These are phyloP conservation scores for Piezodorus guildinii DNA, from an alignment of 1,140 invertebrate genomes.

Conservation along the genomic window DNA sequence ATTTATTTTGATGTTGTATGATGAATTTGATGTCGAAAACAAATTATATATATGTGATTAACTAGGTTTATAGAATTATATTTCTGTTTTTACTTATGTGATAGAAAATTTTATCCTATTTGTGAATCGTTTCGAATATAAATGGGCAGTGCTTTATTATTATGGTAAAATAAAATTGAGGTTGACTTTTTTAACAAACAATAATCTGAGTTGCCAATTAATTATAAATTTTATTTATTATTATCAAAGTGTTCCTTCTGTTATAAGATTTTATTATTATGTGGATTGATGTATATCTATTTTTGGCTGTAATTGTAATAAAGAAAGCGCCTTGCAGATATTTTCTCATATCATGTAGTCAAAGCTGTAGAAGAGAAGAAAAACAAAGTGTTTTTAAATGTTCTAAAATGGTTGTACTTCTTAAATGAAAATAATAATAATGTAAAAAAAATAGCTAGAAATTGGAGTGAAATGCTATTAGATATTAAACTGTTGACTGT, in stretches of 20 bases:
- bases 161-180: not conserved
- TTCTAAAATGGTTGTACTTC: conserved; percentile 5
- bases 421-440: too few relatives aligned
- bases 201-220: not conserved
- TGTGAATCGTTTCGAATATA: too few relatives aligned
- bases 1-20: too few relatives aligned
- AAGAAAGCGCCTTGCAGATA: not conserved
- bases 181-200: not conserved
- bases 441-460: too few relatives aligned
- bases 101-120: too few relatives aligned
- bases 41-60: too few relatives aligned
- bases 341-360: conserved; percentile 13
- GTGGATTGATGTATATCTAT: conserved; percentile 4
- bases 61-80: too few relatives aligned
- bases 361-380: not conserved
- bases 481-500: too few relatives aligned
- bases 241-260: conserved; percentile 1
- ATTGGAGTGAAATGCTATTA: too few relatives aligned
- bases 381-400: not conserved
- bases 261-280: not conserved
- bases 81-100: too few relatives aligned
- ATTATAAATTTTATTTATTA: conserved; percentile 1
- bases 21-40: too few relatives aligned
- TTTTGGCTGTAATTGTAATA: conserved; percentile 1
- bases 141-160: too few relatives aligned